Conservation (phyloP, 2,888 invertebrate genomes). For the Synanthedon andrenaeformis region DNA sequence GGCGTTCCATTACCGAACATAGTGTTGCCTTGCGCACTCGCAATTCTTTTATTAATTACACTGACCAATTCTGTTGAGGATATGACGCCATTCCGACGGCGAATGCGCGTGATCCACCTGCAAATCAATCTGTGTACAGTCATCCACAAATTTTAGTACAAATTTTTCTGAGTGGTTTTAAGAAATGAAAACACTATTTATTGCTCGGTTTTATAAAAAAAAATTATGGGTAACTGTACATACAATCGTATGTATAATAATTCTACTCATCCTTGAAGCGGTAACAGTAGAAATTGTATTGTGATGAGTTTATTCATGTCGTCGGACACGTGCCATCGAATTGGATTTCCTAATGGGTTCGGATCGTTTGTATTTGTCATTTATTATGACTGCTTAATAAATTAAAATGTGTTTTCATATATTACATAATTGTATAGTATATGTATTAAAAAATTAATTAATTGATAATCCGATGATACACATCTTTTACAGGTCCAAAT, state of each 20-base stretch:
- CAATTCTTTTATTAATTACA: slow-evolving; percentile 66
- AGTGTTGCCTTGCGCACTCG: slow-evolving; percentile 47
- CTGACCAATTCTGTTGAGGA: slow-evolving; percentile 61
- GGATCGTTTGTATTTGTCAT: no score
- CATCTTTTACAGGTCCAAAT: no score
- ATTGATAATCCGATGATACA: no score
- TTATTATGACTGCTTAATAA: no score
- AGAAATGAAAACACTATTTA: no score
- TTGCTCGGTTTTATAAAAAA: background rate
- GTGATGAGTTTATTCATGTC: slow-evolving; percentile 17
- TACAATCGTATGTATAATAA: no score
- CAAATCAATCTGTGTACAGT: slow-evolving; percentile 29
- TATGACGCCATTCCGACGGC: slow-evolving; percentile 61
- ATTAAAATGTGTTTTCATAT: no score
- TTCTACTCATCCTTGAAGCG: slow-evolving; percentile 55
- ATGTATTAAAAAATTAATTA: no score
- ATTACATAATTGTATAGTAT: no score
- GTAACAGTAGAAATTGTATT: slow-evolving; percentile 39
- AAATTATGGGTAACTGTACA: background rate
- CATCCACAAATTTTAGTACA: background rate
- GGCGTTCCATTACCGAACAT: slow-evolving; percentile 49
- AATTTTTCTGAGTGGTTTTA: no score
- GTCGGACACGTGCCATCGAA: slow-evolving; percentile 20
- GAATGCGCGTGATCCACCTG: slow-evolving; percentile 57
- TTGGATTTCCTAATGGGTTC: slow-evolving; percentile 1